Conservation (phyloP, 2,888 invertebrate species). For the Platypus cylindrus region DNA sequence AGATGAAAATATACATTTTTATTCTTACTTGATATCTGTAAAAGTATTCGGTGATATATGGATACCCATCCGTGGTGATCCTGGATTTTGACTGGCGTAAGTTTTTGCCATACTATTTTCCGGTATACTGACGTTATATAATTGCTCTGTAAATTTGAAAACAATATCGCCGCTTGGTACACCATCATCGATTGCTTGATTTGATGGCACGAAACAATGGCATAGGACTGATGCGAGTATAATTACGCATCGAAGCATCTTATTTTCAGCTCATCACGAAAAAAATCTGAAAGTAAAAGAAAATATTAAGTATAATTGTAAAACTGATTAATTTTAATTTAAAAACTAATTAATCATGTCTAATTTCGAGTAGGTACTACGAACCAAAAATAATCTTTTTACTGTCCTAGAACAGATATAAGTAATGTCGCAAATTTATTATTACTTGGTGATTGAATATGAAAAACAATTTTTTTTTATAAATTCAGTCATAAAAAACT, state of each 20-base stretch:
- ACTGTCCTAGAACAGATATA: too few relatives aligned
- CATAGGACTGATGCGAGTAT: slow-evolving; percentile 26
- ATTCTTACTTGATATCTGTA: slow-evolving; percentile 49
- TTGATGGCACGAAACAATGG: slow-evolving; percentile 5
- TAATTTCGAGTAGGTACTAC: too few relatives aligned
- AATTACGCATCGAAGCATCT: slow-evolving; percentile 27
- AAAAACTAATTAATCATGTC: neutral
- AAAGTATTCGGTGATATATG: slow-evolving; percentile 34
- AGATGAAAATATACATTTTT: too few relatives aligned
- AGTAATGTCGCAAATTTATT: too few relatives aligned
- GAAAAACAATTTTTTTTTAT: too few relatives aligned
- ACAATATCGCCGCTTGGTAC: slow-evolving; percentile 26
- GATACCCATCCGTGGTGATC: slow-evolving; percentile 73
- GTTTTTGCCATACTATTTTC: slow-evolving; percentile 89
- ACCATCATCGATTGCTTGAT: slow-evolving; percentile 22
- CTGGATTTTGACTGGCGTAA: slow-evolving; percentile 58
- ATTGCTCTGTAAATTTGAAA: slow-evolving; percentile 57
- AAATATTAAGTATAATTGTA: neutral
- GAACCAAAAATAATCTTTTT: too few relatives aligned
- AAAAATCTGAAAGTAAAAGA: slow-evolving; percentile 27
- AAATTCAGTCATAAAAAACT: too few relatives aligned
- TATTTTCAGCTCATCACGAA: slow-evolving; percentile 32
- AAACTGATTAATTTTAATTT: neutral
- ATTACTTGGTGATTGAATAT: too few relatives aligned
- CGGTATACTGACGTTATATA: slow-evolving; percentile 80